Conservation (phyloP, 2,113 vertebrate species). For the Oncorhynchus tshawytscha region DNA sequence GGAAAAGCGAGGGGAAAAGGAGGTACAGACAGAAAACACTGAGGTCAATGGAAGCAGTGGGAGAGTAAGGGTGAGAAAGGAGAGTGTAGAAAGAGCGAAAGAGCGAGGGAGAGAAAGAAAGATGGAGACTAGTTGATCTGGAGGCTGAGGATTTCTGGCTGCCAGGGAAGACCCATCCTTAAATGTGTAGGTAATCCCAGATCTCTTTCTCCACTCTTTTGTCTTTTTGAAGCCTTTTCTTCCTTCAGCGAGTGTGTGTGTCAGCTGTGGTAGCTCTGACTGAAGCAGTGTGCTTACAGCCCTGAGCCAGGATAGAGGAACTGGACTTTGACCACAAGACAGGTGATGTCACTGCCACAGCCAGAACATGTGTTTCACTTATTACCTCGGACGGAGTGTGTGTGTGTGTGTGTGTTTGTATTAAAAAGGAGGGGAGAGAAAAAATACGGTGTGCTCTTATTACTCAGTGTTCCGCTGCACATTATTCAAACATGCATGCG, state of each 20-base stretch:
- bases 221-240: conserved; percentile 21
- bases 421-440: not conserved
- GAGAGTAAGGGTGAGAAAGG: not conserved
- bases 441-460: conserved; percentile 32
- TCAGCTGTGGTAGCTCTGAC: conserved; percentile 40
- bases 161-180: conserved; percentile 50
- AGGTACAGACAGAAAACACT: not conserved
- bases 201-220: conserved; percentile 25
- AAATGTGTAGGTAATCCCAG: conserved; percentile 57
- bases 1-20: not conserved
- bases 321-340: conserved; percentile 79
- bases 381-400: conserved; percentile 15
- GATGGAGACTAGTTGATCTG: conserved; percentile 24
- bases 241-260: not conserved
- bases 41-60: conserved; percentile 7
- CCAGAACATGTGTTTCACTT: conserved; percentile 60
- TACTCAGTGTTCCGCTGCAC: conserved; percentile 50
- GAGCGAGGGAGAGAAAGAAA: not conserved
- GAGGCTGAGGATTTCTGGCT: conserved; percentile 29
- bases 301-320: conserved; percentile 71
- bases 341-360: conserved; percentile 73
- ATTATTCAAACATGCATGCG: conserved; percentile 5
- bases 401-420: conserved; percentile 12
- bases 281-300: conserved; percentile 43
- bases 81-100: not conserved